Evolutionary conservation across 2,797 vertebrate genomes (phyloP), one percentile per base, ranked within the genome.

Genomic region (Silurus aristotelis): DNA sequence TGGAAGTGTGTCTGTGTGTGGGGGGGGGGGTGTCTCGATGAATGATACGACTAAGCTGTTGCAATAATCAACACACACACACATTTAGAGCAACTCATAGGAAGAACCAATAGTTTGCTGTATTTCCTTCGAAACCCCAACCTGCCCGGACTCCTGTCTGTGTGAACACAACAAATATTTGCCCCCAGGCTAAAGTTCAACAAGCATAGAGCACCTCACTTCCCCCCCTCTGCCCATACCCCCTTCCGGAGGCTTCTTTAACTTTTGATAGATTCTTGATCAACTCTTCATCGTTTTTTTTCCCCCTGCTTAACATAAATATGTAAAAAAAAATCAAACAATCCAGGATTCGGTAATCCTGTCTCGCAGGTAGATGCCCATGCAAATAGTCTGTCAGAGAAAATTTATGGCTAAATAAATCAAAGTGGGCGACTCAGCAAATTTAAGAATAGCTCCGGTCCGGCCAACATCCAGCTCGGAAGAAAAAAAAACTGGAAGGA

Each of bases 181-280:
- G 95, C 94, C 94, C 95, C 93, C 94, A 82, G 95, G 95, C 95
- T 93, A 95, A 96, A 95, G 95, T 95, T 96, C 94, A 95, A 95
- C 93, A 94, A 89, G 93, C 91, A 91, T 91, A 92, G 83, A 84
- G 52, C 78, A 84, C 86, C 25, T 38, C 38, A 38, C 38, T 4
- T 38, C 3, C 38, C 38, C 38, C 38, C 38, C 38, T 38, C 38
- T 4, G 0, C 38, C 3, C 38, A 38, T 38, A 38, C 38, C 38
- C 3, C 38, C 38, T 38, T 38, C 38, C 38, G 3, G 38, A 38
- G 38, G 38, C 38, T n/a, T n/a, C 27, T 75, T 43, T 15, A 80
- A 46, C n/a, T 66, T 66, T 9, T 80, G 78, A 80, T 15, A 48
- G 78, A 80, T 68, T 82, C 83, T 84, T 48, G 38, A 73, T 71